A percentile compares a stretch with the other conserved stretches of the same genome.
phyloP scores from a whole-genome alignment of 2,113 vertebrate species.

The Aepyceros melampus region DNA sequence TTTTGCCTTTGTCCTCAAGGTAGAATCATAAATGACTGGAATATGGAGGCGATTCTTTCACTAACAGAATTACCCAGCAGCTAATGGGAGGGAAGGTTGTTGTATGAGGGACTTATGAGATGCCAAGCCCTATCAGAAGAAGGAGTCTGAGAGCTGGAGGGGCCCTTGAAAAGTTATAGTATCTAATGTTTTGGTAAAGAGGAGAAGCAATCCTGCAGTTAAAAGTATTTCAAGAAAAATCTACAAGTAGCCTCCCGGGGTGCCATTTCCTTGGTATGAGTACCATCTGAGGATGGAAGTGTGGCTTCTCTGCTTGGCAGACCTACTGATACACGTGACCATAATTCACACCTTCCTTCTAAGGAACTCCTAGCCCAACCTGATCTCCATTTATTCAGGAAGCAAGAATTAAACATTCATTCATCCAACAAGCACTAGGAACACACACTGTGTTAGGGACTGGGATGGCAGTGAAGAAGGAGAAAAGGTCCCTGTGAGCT shows the following conservation, averaged over 20 bases:
- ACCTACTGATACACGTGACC: not conserved
- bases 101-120: not conserved
- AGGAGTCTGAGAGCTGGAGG: not conserved
- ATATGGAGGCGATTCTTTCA: not conserved
- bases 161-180: not conserved
- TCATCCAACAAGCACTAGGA: not conserved
- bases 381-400: not conserved
- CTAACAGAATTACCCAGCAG: not conserved
- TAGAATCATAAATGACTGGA: conserved; percentile 25
- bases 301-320: not conserved
- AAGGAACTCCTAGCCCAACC: not conserved
- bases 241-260: not conserved
- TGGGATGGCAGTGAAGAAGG: not conserved
- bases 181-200: not conserved
- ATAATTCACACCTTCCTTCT: not conserved
- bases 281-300: too few species aligned
- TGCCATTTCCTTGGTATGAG: not conserved
- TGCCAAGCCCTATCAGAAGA: not conserved
- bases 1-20: not conserved
- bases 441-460: not conserved
- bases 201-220: not conserved
- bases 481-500: not conserved
- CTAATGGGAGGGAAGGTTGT: not conserved
- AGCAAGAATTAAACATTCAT: not conserved
- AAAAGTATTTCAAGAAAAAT: conserved; percentile 12